phyloP scores from a whole-genome alignment of 2,888 invertebrate genomes.

The Nephrotoma flavescens region DNA sequence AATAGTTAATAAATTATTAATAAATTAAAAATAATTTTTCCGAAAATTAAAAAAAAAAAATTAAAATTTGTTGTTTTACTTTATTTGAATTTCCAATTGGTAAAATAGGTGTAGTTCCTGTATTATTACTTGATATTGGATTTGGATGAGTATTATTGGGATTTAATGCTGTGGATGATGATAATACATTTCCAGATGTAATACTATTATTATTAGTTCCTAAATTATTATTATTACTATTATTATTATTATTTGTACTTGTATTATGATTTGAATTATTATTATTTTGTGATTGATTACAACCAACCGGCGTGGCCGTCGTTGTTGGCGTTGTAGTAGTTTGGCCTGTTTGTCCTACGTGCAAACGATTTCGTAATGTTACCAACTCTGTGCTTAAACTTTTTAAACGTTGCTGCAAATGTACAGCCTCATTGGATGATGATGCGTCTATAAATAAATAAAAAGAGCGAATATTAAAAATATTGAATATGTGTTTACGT shows the following conservation, averaged over 20 bases:
- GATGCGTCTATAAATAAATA: constrained; percentile 62
- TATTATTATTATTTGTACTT: constrained; percentile 2
- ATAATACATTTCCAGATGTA: background rate
- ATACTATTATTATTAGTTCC: background rate
- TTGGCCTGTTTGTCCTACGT: constrained; percentile 46
- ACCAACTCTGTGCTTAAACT: constrained; percentile 85
- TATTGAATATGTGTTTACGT: background rate
- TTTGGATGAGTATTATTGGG: constrained; percentile 6
- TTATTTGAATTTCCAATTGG: constrained; percentile 8
- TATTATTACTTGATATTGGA: constrained; percentile 5
- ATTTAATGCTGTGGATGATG: background rate
- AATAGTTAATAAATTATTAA: background rate
- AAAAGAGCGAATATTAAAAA: background rate
- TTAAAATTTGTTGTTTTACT: constrained; percentile 6
- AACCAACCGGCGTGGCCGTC: constrained; percentile 18
- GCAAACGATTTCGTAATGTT: constrained; percentile 76
- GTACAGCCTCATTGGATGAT: constrained; percentile 87
- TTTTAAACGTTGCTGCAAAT: constrained; percentile 78
- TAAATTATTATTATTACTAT: background rate
- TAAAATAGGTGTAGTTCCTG: constrained; percentile 9
- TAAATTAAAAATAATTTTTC: background rate
- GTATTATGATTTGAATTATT: constrained; percentile 15
- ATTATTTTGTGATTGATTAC: constrained; percentile 20
- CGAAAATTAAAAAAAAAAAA: constrained; percentile 1
- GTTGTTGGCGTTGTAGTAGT: constrained; percentile 5